These are phyloP conservation scores for Andrena praecox DNA, from an alignment of 2,888 invertebrate species.

Conservation along the genomic window DNA sequence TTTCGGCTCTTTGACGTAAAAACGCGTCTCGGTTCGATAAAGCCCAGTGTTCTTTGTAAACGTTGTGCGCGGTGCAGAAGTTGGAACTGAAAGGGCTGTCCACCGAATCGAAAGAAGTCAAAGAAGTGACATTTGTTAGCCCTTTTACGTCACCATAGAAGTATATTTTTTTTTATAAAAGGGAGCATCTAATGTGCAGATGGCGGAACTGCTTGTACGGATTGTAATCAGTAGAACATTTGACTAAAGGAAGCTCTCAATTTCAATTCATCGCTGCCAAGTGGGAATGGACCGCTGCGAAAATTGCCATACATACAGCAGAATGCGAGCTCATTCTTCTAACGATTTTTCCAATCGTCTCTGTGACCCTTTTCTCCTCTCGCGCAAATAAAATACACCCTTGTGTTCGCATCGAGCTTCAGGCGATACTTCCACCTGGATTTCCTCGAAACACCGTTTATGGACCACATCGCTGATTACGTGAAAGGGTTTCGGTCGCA, in stretches of 20 bases:
- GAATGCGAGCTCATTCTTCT: not conserved
- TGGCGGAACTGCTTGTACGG: too few species aligned
- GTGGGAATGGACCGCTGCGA: not conserved
- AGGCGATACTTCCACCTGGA: not conserved
- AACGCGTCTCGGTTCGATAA: not conserved
- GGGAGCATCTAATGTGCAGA: too few species aligned
- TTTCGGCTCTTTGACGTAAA: constrained; percentile 35
- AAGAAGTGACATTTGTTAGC: not conserved
- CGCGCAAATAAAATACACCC: not conserved
- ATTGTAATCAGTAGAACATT: too few species aligned
- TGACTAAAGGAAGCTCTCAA: too few species aligned
- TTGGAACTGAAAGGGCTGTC: not conserved
- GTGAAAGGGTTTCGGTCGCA: not conserved
- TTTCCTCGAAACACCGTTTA: not conserved
- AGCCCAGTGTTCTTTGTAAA: not conserved
- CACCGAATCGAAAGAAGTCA: not conserved
- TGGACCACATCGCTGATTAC: not conserved
- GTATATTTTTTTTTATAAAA: too few species aligned
- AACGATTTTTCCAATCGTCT: not conserved
- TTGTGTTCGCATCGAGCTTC: not conserved
- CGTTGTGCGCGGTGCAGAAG: not conserved
- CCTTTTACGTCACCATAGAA: too few species aligned
- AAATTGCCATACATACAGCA: not conserved
- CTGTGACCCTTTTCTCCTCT: constrained; percentile 13
- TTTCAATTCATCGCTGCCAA: too few species aligned